phyloP scores from a whole-genome alignment of 2,888 invertebrate species.

The Chironomus tentans region DNA sequence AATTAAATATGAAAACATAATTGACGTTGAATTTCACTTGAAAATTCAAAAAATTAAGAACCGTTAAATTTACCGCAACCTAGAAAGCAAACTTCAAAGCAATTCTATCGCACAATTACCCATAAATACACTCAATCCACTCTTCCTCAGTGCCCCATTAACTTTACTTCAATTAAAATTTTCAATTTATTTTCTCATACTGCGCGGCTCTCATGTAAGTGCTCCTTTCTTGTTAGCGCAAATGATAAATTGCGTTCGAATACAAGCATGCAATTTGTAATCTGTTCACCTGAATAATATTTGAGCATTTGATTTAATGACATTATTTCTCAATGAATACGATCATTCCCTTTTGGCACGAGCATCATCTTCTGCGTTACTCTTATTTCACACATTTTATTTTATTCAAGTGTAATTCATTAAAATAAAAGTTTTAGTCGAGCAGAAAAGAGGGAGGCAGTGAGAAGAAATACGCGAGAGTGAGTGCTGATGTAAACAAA shows the following conservation, averaged over 20 bases:
- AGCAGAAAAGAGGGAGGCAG: neutral
- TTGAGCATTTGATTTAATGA: neutral
- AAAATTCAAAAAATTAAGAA: neutral
- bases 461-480: neutral
- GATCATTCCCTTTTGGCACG: neutral
- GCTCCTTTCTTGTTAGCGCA: neutral
- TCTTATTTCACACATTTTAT: neutral
- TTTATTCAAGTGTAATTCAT: neutral
- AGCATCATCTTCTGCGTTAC: neutral
- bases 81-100: neutral
- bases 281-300: neutral
- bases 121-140: too few relatives aligned
- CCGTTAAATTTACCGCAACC: neutral
- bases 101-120: neutral
- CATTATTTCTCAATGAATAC: neutral
- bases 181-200: neutral
- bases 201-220: too few relatives aligned
- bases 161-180: too few relatives aligned
- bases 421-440: neutral
- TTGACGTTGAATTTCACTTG: too few relatives aligned
- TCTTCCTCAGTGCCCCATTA: too few relatives aligned
- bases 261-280: neutral
- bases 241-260: neutral
- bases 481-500: neutral
- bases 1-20: too few relatives aligned